Evolutionary conservation across 2,888 invertebrate genomes (phyloP).

Genomic region (Argyresthia albistria): DNA sequence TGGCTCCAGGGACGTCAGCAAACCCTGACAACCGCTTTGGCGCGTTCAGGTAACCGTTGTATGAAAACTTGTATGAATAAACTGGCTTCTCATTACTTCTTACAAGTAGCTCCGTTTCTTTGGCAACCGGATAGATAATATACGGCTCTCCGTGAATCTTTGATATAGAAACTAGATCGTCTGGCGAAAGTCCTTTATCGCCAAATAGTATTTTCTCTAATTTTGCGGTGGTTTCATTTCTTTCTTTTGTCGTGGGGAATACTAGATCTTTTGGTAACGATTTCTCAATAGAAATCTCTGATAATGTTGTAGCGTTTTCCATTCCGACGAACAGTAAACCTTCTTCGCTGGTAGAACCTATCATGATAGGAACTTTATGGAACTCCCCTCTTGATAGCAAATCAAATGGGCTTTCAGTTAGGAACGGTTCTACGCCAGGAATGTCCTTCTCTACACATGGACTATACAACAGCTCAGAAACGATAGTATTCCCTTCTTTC

Average conservation of each 20-base stretch:
- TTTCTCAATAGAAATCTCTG: conserved; percentile 28
- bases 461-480: conserved; percentile 37
- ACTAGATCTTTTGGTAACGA: conserved; percentile 43
- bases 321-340: conserved; percentile 33
- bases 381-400: conserved; percentile 32
- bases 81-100: conserved; percentile 29
- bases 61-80: conserved; percentile 40
- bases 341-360: conserved; percentile 40
- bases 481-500: conserved; percentile 26
- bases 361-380: conserved; percentile 46
- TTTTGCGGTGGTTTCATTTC: conserved; percentile 22
- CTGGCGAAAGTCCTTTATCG: conserved; percentile 32
- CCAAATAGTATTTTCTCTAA: conserved; percentile 45
- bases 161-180: conserved; percentile 31
- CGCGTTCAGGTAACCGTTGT: conserved; percentile 35
- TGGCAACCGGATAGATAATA: conserved; percentile 28
- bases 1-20: conserved; percentile 26
- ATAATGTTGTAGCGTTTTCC: conserved; percentile 36
- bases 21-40: conserved; percentile 23
- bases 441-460: conserved; percentile 41
- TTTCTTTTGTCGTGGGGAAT: conserved; percentile 25
- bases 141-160: conserved; percentile 34
- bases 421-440: conserved; percentile 44
- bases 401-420: conserved; percentile 37
- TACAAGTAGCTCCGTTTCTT: conserved; percentile 35